Percentiles rank a stretch among this genome's conserved stretches.
phyloP scores from a whole-genome alignment of 1,140 invertebrate species.

The Linepithema humile region DNA sequence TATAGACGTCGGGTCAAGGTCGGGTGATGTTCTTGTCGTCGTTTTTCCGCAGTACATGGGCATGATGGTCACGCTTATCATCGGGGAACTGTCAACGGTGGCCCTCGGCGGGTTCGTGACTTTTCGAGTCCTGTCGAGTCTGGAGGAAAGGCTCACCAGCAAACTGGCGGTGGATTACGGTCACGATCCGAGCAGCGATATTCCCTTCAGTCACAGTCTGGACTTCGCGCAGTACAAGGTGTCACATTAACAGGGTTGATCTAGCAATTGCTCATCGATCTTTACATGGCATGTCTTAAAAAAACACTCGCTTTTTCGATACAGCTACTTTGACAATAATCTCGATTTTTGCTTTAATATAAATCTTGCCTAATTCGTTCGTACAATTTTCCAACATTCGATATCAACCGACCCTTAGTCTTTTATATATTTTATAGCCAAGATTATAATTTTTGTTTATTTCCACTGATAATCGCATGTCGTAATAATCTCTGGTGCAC shows the following conservation, averaged over 20 bases:
- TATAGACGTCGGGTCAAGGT: constrained; percentile 21
- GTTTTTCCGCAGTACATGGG: constrained; percentile 83
- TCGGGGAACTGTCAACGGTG: constrained; percentile 77
- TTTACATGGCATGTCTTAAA: background rate
- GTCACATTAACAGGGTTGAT: constrained; percentile 20
- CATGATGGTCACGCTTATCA: constrained; percentile 83
- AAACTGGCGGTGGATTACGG: constrained; percentile 82
- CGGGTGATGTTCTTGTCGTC: constrained; percentile 1
- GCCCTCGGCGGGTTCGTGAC: constrained; percentile 77
- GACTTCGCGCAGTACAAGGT: constrained; percentile 85
- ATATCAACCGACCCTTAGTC: background rate
- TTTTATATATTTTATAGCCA: background rate
- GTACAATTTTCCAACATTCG: background rate
- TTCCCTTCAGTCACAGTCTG: constrained; percentile 83
- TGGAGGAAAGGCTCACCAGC: constrained; percentile 79
- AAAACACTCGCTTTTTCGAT: background rate
- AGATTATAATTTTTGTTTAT: background rate
- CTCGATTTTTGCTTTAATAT: background rate
- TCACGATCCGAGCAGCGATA: constrained; percentile 76
- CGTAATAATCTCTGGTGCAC: background rate
- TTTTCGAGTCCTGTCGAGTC: constrained; percentile 79
- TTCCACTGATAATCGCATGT: background rate
- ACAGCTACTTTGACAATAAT: background rate
- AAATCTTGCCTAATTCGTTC: background rate
- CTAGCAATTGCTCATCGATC: background rate